These are phyloP conservation scores for Sebastes miniatus DNA, from an alignment of 2,797 vertebrate genomes.

Conservation along the genomic window DNA sequence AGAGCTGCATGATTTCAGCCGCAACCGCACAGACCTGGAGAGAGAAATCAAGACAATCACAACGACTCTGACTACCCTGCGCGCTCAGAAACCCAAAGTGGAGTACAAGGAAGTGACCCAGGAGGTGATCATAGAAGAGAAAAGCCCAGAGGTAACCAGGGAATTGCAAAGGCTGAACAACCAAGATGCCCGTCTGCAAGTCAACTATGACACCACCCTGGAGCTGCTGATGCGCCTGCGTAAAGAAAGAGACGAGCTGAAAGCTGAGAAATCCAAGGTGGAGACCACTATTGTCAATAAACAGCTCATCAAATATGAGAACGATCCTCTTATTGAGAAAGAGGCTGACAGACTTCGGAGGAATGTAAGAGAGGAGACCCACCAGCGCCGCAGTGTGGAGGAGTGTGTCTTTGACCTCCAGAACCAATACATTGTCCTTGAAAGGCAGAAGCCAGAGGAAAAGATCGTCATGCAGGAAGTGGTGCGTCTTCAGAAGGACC, in stretches of 20 bases:
- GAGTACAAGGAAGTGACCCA: conserved; percentile 90
- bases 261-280: conserved; percentile 88
- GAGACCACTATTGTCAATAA: conserved; percentile 89
- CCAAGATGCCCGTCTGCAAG: conserved; percentile 86
- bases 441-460: conserved; percentile 91
- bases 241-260: conserved; percentile 90
- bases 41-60: conserved; percentile 76
- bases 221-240: conserved; percentile 85
- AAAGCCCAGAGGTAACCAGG: conserved; percentile 89
- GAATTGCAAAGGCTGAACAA: conserved; percentile 89
- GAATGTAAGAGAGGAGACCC: conserved; percentile 85
- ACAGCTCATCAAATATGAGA: conserved; percentile 90
- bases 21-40: conserved; percentile 76
- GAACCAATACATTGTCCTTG: conserved; percentile 88
- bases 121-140: conserved; percentile 92
- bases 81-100: conserved; percentile 88
- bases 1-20: conserved; percentile 81
- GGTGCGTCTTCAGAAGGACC: conserved; percentile 89
- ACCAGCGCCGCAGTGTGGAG: conserved; percentile 86
- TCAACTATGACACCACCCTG: conserved; percentile 78
- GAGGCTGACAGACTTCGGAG: conserved; percentile 89
- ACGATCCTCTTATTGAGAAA: conserved; percentile 91
- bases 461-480: conserved; percentile 88
- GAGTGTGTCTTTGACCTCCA: conserved; percentile 89
- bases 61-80: conserved; percentile 78